Evolutionary conservation across 2,888 invertebrate genomes (phyloP), one percentile per base, ranked within the genome.

Genomic region (Tenthredo notha): DNA sequence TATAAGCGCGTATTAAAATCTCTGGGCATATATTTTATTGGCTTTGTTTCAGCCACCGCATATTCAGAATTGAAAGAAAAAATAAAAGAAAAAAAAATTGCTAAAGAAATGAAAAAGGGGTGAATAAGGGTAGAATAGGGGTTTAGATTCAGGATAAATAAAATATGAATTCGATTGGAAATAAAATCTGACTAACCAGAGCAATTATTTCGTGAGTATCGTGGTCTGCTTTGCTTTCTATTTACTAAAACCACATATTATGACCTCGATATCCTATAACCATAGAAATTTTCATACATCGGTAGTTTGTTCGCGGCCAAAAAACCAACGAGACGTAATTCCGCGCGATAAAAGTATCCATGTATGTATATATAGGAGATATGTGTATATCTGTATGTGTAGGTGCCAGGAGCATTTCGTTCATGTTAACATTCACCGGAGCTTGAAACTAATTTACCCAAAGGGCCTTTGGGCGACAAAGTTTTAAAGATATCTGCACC

Each of bases 211-310:
- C 25, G 5, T 15, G 25, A 33, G 18, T 15, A 67, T 25, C 67
- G 29, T 25, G 29, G 67, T 33, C 33, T 67, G 29, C 33, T 15
- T 2, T 18, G 18, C 33, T 67, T 33, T 18, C 18, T 29, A 33
- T 67, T 67, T 18, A 25, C 9, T 33, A 6, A 67, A 33, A 67
- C 67, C 67, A 33, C 25, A 67, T 74, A 43, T 25, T 74, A 43
- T 25, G 74, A 74, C 74, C 74, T 15, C 74, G 74, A 74, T 74
- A 43, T n/a, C 3, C n/a, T 43, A 18, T 25, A 72, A 40, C n/a
- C 12, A 25, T 25, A 74, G 74, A 74, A 74, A 43, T 74, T 74
- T 74, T 74, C 43, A 74, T 74, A 21, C 74, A n/a, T 43, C 43
- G 43, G 4, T 74, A 12, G 74, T n/a, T 47, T 25, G 21, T 74